phyloP scores from a whole-genome alignment of 1,140 invertebrate genomes.

The Habropoda laboriosa region DNA sequence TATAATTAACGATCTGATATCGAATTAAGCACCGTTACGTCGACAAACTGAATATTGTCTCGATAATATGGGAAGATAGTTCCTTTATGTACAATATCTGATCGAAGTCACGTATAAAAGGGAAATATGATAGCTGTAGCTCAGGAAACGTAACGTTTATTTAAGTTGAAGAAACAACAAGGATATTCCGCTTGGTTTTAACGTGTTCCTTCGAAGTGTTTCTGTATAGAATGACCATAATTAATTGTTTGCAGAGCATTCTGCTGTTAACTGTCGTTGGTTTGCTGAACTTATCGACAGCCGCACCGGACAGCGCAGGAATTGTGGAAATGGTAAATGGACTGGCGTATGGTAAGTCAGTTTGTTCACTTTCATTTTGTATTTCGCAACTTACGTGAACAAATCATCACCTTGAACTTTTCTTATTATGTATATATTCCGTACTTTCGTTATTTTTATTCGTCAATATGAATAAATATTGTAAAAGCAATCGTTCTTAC shows the following conservation, averaged over 20 bases:
- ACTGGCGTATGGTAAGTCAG: constrained; percentile 75
- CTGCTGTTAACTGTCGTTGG: constrained; percentile 32
- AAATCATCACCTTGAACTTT: background rate
- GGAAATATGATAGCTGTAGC: background rate
- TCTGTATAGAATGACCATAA: background rate
- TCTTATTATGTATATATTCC: too few species aligned
- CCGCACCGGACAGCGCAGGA: constrained; percentile 72
- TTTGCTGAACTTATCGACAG: constrained; percentile 50
- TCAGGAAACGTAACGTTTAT: background rate
- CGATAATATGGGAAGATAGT: constrained; percentile 1
- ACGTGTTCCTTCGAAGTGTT: background rate
- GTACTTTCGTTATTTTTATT: too few species aligned
- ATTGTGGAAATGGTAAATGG: constrained; percentile 73
- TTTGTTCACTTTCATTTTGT: background rate
- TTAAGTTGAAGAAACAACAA: background rate
- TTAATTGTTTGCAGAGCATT: constrained; percentile 23
- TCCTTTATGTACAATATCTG: background rate
- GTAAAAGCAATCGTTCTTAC: too few species aligned
- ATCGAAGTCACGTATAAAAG: background rate
- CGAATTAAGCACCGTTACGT: background rate
- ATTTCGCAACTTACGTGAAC: background rate
- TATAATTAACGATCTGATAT: background rate
- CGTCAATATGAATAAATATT: background rate
- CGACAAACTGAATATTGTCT: background rate
- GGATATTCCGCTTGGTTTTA: background rate